phyloP scores from a whole-genome alignment of 2,113 vertebrate species.

The Pungitius pungitius region DNA sequence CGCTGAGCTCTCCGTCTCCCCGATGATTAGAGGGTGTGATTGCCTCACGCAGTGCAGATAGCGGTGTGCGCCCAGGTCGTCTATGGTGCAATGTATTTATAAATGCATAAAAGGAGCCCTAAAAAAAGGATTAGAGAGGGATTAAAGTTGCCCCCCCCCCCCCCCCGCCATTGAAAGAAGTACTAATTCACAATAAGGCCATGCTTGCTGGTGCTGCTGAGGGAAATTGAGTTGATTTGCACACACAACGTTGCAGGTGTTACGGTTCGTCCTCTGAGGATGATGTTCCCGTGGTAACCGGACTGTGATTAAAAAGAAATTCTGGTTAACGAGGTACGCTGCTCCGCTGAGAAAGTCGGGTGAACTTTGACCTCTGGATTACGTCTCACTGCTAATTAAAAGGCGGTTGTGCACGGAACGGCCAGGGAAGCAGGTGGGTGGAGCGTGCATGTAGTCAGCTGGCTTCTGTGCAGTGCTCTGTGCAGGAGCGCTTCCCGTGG shows the following conservation, averaged over 20 bases:
- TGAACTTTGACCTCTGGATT: conserved; percentile 40
- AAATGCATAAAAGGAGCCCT: conserved; percentile 24
- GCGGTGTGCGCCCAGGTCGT: not conserved
- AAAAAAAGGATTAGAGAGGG: conserved; percentile 40
- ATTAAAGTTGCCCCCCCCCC: conserved; percentile 18
- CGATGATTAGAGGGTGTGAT: conserved; percentile 6
- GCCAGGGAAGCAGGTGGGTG: conserved; percentile 16
- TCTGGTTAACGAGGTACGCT: conserved; percentile 36
- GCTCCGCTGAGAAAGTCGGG: conserved; percentile 21
- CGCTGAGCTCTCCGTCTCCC: conserved; percentile 30
- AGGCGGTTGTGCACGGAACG: conserved; percentile 22
- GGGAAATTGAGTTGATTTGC: conserved; percentile 29
- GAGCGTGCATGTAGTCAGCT: conserved; percentile 6
- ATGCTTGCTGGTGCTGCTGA: conserved; percentile 10
- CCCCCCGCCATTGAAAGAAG: conserved; percentile 2
- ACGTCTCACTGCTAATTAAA: conserved; percentile 46
- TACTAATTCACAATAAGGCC: conserved; percentile 9
- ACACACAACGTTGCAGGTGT: conserved; percentile 17
- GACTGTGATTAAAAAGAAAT: conserved; percentile 40
- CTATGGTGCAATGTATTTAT: conserved; percentile 29
- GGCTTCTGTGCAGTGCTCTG: conserved; percentile 36
- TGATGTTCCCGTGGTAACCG: conserved; percentile 13
- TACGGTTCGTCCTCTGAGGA: not conserved
- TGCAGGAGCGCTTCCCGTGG: conserved; percentile 32
- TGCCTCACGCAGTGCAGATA: not conserved